A percentile compares a stretch with the other conserved stretches of the same genome.
phyloP scores from a whole-genome alignment of 2,888 invertebrate species.

The Latrodectus elegans region DNA sequence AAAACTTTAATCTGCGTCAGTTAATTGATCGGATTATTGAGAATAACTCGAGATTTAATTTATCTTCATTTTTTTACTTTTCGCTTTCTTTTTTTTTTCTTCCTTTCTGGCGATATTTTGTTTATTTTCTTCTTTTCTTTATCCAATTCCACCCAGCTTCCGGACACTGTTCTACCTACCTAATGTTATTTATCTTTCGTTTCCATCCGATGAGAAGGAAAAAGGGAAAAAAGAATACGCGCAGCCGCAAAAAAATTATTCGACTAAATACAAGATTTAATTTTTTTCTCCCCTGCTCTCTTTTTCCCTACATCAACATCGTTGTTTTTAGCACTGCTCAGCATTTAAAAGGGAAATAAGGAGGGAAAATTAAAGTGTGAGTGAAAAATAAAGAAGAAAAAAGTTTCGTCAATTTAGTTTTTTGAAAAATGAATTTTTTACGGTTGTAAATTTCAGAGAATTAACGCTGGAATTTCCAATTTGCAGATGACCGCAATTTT shows the following conservation, averaged over 20 bases:
- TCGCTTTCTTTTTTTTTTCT: neutral
- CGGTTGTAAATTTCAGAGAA: conserved; percentile 1
- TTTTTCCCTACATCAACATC: conserved; percentile 4
- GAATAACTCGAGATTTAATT: conserved; percentile 65
- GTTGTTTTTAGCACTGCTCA: neutral
- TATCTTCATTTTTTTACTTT: conserved; percentile 15
- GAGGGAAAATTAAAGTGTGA: neutral
- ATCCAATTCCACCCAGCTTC: conserved; percentile 10
- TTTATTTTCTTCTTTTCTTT: neutral
- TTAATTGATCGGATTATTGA: conserved; percentile 65
- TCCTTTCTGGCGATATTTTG: neutral
- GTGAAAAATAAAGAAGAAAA: conserved; percentile 4
- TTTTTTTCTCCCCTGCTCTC: conserved; percentile 13
- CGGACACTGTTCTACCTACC: conserved; percentile 7
- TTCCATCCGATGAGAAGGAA: conserved; percentile 36
- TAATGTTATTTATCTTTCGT: conserved; percentile 56
- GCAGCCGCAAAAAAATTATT: conserved; percentile 8
- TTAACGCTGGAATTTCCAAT: conserved; percentile 12
- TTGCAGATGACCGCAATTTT: conserved; percentile 10
- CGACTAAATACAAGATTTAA: conserved; percentile 36
- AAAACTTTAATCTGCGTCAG: conserved; percentile 63
- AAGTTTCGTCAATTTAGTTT: neutral
- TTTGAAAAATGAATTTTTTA: conserved; percentile 4
- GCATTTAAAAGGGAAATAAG: neutral
- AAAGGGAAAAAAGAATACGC: conserved; percentile 5